Evolutionary conservation across 2,888 invertebrate genomes (phyloP).

Genomic region (Tetragnatha montana): DNA sequence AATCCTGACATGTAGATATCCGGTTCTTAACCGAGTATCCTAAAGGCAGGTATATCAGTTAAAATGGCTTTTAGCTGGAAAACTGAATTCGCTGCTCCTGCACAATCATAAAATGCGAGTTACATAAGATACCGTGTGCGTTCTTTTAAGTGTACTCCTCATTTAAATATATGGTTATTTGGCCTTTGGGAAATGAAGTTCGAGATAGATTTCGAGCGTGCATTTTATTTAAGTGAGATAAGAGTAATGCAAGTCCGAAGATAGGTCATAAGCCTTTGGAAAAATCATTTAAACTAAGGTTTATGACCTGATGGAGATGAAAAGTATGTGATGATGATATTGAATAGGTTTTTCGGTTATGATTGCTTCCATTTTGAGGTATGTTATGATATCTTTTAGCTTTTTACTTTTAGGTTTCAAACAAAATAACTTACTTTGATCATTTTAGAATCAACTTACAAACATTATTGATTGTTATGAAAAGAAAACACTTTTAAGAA

Average conservation of each 20-base stretch:
- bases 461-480: too few relatives aligned
- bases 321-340: too few relatives aligned
- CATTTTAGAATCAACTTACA: too few relatives aligned
- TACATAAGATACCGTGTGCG: constrained; percentile 15
- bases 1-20: not conserved
- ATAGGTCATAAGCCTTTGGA: constrained; percentile 22
- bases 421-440: too few relatives aligned
- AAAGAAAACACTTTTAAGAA: too few relatives aligned
- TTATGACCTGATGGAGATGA: too few relatives aligned
- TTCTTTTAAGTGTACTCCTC: not conserved
- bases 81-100: not conserved
- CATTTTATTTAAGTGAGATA: not conserved
- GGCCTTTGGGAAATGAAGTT: not conserved
- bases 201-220: not conserved
- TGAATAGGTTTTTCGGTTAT: too few relatives aligned
- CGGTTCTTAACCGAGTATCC: not conserved
- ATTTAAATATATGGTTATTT: not conserved
- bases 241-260: constrained; percentile 7
- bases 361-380: too few relatives aligned
- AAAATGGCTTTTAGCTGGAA: constrained; percentile 6
- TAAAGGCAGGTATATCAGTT: not conserved
- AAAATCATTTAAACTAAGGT: too few relatives aligned
- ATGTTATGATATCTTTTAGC: too few relatives aligned
- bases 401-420: too few relatives aligned
- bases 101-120: constrained; percentile 7